Base-by-base conservation (phyloP, 1,140 invertebrate species). In the Rhagoletis zephyria region DNA sequence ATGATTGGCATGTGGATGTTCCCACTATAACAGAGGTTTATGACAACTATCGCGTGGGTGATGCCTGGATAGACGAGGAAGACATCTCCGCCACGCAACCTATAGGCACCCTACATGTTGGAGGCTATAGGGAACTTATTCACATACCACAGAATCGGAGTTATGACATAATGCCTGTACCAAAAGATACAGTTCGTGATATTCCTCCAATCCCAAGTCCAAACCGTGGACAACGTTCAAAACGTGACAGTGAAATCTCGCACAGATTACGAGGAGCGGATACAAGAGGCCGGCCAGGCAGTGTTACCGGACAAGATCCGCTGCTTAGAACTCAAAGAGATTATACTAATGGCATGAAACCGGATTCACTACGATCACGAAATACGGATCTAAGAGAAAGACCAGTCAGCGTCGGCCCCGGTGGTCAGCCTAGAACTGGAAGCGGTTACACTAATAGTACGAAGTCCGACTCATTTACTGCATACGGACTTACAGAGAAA, bases 31-130 rank as follows among this genome's bases (percentile, higher is more conserved):
- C 48, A 51, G 74, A 81, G 56, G 45, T 81, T 56, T 30, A 59
- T 5, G 74, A 81, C 45, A n/a, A 81, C 16, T 81, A 81, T n/a
- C 74, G 74, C 3, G 51, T 81, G n/a, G 74, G 74, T 81, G 74
- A 81, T 81, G 19, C 74, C 14, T 81, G 48, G 6, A 4, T 6
- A 3, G 51, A 1, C 16, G 51, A 81, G 6, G 74, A 30, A 81
- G 16, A 30, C 42, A 74, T n/a, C 14, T 2, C 48, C 12, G 16
- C 30, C 9, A 16, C 7, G 48, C 9, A 59, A 45, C 67, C 67
- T 3, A 45, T 4, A 42, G 42, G 16, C 4, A 1, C 67, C 7
- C 74, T 7, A 30, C 56, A 56, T 56, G 12, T 56, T 5, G 51
- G 48, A 56, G 16, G 16, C 2, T 81, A 81, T 81, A 59, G 74